Percentiles rank a stretch among this genome's conserved stretches.
These are phyloP conservation scores for Dromaius novaehollandiae DNA, from an alignment of 2,113 vertebrate genomes.

Conservation along the genomic window DNA sequence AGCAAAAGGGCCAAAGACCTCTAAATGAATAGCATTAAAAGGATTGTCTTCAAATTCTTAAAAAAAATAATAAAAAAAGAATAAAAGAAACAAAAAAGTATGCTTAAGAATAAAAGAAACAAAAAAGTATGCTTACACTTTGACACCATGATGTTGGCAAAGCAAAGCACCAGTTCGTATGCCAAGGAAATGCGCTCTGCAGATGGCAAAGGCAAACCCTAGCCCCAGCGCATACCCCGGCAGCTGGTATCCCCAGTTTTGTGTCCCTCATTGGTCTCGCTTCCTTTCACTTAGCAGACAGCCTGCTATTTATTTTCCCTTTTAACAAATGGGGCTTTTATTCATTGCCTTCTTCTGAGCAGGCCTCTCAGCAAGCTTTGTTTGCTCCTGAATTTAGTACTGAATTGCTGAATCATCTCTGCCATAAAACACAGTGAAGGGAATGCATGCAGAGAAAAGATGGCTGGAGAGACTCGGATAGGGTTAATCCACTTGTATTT, in stretches of 20 bases:
- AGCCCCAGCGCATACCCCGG: not conserved
- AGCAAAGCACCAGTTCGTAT: not conserved
- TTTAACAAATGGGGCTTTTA: slow-evolving; percentile 33
- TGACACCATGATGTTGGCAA: not conserved
- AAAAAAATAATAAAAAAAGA: not conserved
- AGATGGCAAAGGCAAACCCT: slow-evolving; percentile 47
- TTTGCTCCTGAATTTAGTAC: not conserved
- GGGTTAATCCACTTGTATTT: not conserved
- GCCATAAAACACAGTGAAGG: not conserved
- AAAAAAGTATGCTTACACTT: not conserved
- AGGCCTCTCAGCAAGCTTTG: not conserved
- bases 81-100: not conserved
- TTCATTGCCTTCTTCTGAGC: slow-evolving; percentile 26
- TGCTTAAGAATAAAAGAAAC: not conserved
- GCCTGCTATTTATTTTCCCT: slow-evolving; percentile 29
- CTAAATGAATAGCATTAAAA: not conserved
- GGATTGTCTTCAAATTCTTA: not conserved
- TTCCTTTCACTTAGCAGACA: slow-evolving; percentile 37
- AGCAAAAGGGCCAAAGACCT: not conserved
- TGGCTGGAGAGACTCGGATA: not conserved
- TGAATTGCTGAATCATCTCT: not conserved
- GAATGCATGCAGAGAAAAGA: not conserved
- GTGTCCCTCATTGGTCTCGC: slow-evolving; percentile 35
- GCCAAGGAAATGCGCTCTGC: slow-evolving; percentile 15
- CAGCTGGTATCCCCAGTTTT: slow-evolving; percentile 44